Percentiles rank a stretch among this genome's conserved stretches.
Evolutionary conservation across 2,113 vertebrate species (phyloP).

Genomic region (Tichodroma muraria): DNA sequence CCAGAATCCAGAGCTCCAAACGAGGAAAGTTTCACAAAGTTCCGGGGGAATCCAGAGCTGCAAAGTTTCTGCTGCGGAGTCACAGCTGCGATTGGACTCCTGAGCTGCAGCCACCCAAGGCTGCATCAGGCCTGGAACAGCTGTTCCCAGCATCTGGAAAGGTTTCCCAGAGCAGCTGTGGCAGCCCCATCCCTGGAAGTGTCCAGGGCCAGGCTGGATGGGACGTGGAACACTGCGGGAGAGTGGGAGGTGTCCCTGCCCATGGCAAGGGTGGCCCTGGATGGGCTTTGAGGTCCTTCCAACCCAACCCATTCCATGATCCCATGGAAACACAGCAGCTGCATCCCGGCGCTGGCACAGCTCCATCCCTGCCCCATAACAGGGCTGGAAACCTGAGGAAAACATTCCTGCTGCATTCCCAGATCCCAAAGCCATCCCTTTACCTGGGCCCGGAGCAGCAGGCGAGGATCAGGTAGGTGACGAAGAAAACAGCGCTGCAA

Average conservation of each 20-base stretch:
- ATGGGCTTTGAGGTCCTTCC: not conserved
- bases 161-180: not conserved
- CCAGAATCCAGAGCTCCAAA: not conserved
- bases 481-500: slow-evolving; percentile 86
- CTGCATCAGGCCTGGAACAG: not conserved
- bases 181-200: not conserved
- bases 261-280: not conserved
- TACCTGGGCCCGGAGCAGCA: slow-evolving; percentile 89
- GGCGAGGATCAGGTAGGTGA: slow-evolving; percentile 88
- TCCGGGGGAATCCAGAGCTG: not conserved
- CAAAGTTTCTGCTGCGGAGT: not conserved
- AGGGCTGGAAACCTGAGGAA: not conserved
- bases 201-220: not conserved
- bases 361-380: not conserved
- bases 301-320: not conserved
- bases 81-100: not conserved
- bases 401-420: not conserved
- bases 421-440: not conserved
- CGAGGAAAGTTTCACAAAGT: accelerated
- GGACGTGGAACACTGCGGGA: accelerated
- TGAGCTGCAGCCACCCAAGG: not conserved
- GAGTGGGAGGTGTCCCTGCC: not conserved
- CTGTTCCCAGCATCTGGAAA: not conserved
- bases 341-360: not conserved
- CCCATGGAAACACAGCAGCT: not conserved